phyloP scores from a whole-genome alignment of 2,797 vertebrate species.

The Mormyrus hasselquistii region DNA sequence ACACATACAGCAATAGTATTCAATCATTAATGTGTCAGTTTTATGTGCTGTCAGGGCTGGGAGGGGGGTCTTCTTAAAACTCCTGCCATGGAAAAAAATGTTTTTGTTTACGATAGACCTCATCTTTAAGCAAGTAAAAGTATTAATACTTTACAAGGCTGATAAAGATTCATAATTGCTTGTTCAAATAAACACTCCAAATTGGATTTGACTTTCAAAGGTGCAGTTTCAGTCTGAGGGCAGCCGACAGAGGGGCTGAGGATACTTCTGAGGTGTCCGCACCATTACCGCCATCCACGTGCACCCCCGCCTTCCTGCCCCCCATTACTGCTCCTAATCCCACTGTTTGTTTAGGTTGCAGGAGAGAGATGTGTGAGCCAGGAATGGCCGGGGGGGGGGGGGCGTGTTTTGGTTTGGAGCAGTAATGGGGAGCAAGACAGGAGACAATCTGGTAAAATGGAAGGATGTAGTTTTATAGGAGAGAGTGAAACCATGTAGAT shows the following conservation, averaged over 20 bases:
- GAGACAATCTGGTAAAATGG: not conserved
- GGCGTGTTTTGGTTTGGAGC: not conserved
- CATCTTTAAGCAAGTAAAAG: slow-evolving; percentile 9
- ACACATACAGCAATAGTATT: not conserved
- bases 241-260: slow-evolving; percentile 58
- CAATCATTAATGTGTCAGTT: not conserved
- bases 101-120: slow-evolving; percentile 2
- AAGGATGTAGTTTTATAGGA: not conserved
- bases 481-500: not conserved
- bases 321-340: slow-evolving; percentile 66
- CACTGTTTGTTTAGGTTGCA: slow-evolving; percentile 63
- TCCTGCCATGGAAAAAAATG: not conserved
- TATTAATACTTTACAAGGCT: slow-evolving; percentile 53
- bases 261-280: slow-evolving; percentile 56
- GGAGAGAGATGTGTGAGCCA: slow-evolving; percentile 41
- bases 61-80: not conserved
- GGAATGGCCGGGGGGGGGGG: slow-evolving; percentile 22
- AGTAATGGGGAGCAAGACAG: not conserved
- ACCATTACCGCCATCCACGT: slow-evolving; percentile 50
- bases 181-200: slow-evolving; percentile 54
- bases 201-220: slow-evolving; percentile 66
- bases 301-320: slow-evolving; percentile 54
- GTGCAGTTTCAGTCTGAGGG: slow-evolving; percentile 63
- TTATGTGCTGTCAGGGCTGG: not conserved
- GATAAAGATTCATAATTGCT: slow-evolving; percentile 52